Evolutionary conservation across 1,140 invertebrate genomes (phyloP), one percentile per base, ranked within the genome.

Genomic region (Platyscapa corneri): DNA sequence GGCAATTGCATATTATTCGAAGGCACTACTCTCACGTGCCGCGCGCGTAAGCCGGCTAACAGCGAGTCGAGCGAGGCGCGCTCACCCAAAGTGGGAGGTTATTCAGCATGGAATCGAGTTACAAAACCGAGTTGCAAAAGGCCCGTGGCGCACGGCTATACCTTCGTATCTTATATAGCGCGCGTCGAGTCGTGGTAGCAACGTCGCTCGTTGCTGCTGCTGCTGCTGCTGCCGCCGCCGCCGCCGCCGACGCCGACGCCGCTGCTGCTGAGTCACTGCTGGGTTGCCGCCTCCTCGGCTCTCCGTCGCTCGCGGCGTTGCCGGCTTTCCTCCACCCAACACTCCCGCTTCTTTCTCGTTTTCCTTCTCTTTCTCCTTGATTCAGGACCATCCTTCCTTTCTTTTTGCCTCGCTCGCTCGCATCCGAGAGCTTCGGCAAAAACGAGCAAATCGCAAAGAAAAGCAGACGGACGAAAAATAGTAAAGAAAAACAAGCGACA

Each of bases 181-280:
- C 74, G 72, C 32, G 6, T 6, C 6, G 27, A 27, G 27, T 27
- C 60, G 20, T 70, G 49, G 76, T 39, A 78, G 77, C 77, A 79
- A 79, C 77, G 60, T 67, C 75, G 85, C 75, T 78, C 27, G 82
- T 78, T 81, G 84, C 87, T 87, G 86, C 84, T 64, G 84, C 42
- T 75, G 74, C 79, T 16, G 30, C 32, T 82, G 90, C 90, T 91
- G 90, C 75, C n/a, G 49, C 75, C 67, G 82, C 65, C 74, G 83
- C 77, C 80, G 85, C 87, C 86, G 86, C 83, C 75, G 84, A 37
- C 60, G 72, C 42, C 42, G 42, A 12, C 42, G 42, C 12, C 42
- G 83, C 89, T 65, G 3, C 64, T 85, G 91, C 90, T 92, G 90
- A 91, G 90, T 91, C 91, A 91, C 90, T 88, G 90, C 90, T 88